Evolutionary conservation across 2,888 invertebrate species (phyloP), one percentile per base, ranked within the genome.

Genomic region (Cecidostiba fungosa): DNA sequence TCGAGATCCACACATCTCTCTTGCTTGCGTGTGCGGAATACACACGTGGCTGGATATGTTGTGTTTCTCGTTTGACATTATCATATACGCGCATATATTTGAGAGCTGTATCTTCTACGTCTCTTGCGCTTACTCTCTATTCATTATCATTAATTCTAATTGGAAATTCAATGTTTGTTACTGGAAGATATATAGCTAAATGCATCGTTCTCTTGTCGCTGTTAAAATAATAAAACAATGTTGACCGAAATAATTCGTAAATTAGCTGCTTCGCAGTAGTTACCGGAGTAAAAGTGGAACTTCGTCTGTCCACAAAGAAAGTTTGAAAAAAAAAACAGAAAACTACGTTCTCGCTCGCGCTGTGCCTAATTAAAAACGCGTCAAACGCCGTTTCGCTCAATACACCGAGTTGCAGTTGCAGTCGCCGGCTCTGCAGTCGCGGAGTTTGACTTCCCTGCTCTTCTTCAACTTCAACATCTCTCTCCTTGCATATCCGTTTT

Each of bases 91-190:
- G 72, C n/a, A n/a, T 14, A 59, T 59, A 50, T 73, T 80, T 72
- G 36, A 23, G 19, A 6, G 26, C 26, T 32, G 1, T n/a, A 8
- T 32, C 47, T 70, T 47, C 69, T 36, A 16, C 23, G 29, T 50
- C 5, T 23, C 8, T 59, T 10, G n/a, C 23, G 59, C 23, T 59
- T 59, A 2, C 1, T 23, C 23, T 36, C 70, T 3, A n/a, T 70
- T 26, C 47, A 50, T 78, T n/a, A 43, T 50, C 70, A 70, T 79
- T 79, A 70, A 70, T 79, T 62, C 43, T 43, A 77, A 66, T 66
- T 77, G 43, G 16, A 43, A 66, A 77, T 77, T 39, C 36, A 62
- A 8, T 32, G 3, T 29, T 47, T 6, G 5, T 50, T 47, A 47
- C 16, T 2, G 47, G 16, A 47, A 16, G 16, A 14, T n/a, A n/a